Conservation (phyloP, 2,113 vertebrate genomes). For the Willisornis vidua region DNA sequence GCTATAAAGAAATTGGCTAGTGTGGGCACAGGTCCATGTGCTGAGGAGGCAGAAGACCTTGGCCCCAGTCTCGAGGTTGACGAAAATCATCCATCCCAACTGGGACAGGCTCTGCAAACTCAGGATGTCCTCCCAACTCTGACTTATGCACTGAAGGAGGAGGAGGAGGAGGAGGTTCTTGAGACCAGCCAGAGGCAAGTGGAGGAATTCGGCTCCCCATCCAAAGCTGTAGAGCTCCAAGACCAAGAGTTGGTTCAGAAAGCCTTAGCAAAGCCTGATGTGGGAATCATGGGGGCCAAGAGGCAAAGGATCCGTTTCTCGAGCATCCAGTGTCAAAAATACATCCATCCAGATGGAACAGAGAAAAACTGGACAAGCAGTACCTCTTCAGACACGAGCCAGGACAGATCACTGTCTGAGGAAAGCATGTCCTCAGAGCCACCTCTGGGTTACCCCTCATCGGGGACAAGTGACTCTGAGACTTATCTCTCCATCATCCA, state of each 20-base stretch:
- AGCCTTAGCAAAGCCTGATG: slow-evolving; percentile 68
- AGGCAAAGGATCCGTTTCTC: slow-evolving; percentile 92
- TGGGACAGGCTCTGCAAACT: slow-evolving; percentile 76
- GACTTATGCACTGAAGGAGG: slow-evolving; percentile 8
- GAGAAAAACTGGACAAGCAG: slow-evolving; percentile 78
- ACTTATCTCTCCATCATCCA: slow-evolving; percentile 91
- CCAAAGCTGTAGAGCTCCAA: slow-evolving; percentile 37
- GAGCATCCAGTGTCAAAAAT: slow-evolving; percentile 93
- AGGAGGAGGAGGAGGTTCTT: slow-evolving; percentile 60
- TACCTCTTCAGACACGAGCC: slow-evolving; percentile 76
- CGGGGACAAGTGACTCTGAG: slow-evolving; percentile 78
- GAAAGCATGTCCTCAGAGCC: slow-evolving; percentile 78
- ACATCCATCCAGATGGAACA: slow-evolving; percentile 76
- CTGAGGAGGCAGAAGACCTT: slow-evolving; percentile 74
- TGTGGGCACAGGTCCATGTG: slow-evolving; percentile 51
- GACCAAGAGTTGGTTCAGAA: slow-evolving; percentile 65
- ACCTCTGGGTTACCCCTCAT: slow-evolving; percentile 64
- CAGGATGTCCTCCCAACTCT: slow-evolving; percentile 38
- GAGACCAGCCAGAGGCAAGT: slow-evolving; percentile 51
- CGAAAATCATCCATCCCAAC: slow-evolving; percentile 71
- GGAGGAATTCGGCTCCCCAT: not conserved
- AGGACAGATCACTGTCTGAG: slow-evolving; percentile 75
- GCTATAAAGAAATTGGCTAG: slow-evolving; percentile 78
- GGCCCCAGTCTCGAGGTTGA: slow-evolving; percentile 73
- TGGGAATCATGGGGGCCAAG: slow-evolving; percentile 78